These are phyloP conservation scores for Eriocheir sinensis DNA, from an alignment of 1,140 invertebrate species.

Conservation along the genomic window DNA sequence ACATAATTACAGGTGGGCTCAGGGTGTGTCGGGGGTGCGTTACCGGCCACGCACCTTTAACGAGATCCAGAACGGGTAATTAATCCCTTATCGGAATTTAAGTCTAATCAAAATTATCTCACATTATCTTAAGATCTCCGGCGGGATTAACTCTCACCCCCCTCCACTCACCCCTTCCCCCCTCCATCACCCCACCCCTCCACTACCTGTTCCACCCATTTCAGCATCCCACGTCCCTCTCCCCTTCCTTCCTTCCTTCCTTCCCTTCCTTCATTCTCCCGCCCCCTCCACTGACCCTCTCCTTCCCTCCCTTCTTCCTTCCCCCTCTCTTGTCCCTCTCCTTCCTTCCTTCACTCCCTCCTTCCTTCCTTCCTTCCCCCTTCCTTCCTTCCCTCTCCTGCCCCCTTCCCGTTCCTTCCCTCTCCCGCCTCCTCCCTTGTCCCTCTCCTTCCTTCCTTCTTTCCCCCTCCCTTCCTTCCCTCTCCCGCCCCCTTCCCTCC, in stretches of 20 bases:
- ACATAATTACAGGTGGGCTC: neutral
- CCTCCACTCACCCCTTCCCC: no score
- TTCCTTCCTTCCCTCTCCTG: neutral
- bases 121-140: neutral
- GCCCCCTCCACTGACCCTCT: neutral
- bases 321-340: neutral
- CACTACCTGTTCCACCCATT: no score
- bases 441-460: neutral
- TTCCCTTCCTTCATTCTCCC: neutral
- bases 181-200: no score
- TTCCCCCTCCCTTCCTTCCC: neutral
- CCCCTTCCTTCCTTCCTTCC: no score
- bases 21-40: neutral
- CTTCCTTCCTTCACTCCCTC: neutral
- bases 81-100: conserved; percentile 17
- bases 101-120: neutral
- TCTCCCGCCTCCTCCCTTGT: neutral
- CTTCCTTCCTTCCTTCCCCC: neutral
- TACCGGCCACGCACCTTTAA: neutral
- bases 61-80: neutral
- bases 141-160: no score
- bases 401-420: neutral
- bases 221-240: no score
- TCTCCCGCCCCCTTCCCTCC: neutral
- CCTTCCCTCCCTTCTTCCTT: neutral